phyloP scores from a whole-genome alignment of 2,113 vertebrate genomes.

The Burhinus oedicnemus region DNA sequence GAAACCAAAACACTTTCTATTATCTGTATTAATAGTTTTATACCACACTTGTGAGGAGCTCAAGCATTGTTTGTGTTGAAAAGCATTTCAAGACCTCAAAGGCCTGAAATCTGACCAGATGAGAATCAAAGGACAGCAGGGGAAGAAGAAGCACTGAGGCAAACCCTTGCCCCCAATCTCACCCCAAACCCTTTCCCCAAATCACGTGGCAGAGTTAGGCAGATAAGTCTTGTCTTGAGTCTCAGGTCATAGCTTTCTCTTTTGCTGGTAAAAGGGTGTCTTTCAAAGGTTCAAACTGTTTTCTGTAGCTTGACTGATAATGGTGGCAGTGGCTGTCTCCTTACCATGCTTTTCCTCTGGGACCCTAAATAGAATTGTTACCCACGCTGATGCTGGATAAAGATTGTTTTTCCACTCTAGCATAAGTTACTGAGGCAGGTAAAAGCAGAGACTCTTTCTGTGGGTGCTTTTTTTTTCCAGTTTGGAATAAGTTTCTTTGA shows the following conservation, averaged over 20 bases:
- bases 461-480: background rate
- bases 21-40: conserved; percentile 9
- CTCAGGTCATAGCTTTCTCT: background rate
- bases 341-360: background rate
- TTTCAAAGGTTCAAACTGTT: background rate
- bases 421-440: background rate
- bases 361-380: background rate
- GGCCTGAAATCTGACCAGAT: background rate
- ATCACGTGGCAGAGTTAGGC: accelerated
- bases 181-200: background rate
- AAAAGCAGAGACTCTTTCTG: background rate
- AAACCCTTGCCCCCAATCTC: background rate
- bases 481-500: background rate
- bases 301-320: background rate
- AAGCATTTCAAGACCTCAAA: background rate
- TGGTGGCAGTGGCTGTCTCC: background rate
- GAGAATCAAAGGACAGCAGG: background rate
- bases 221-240: background rate
- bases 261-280: background rate
- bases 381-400: background rate
- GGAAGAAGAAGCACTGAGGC: background rate
- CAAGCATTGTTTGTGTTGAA: conserved; percentile 10
- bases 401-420: background rate
- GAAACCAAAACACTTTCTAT: background rate
- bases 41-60: background rate